Conservation (phyloP, 2,797 vertebrate species). For the Hafferia zeledoni region DNA sequence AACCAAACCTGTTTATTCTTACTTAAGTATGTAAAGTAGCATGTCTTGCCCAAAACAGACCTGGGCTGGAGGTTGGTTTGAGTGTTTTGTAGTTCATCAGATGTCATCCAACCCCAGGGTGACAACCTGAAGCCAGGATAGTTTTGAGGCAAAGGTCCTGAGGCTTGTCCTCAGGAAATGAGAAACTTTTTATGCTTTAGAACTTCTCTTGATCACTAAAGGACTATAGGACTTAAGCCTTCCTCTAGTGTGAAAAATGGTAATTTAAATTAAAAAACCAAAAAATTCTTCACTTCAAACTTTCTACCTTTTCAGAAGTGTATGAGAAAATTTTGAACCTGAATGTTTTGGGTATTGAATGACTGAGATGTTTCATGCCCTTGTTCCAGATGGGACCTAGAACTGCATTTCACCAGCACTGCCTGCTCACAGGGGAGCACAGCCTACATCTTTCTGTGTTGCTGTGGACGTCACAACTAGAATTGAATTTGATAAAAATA, state of each 20-base stretch:
- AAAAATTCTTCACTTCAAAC: not conserved
- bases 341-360: not conserved
- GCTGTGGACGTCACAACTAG: accelerated
- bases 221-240: not conserved
- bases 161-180: not conserved
- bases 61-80: not conserved
- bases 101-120: not conserved
- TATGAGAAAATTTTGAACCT: not conserved
- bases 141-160: not conserved
- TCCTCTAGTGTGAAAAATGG: not conserved
- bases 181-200: not conserved
- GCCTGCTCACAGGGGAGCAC: not conserved
- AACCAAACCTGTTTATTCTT: accelerated
- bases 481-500: not conserved
- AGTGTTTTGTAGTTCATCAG: not conserved
- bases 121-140: not conserved
- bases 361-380: not conserved
- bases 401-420: accelerated
- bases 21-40: not conserved
- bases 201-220: not conserved
- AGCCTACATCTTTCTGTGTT: not conserved
- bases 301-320: not conserved
- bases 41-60: not conserved
- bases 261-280: not conserved
- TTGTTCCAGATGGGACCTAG: not conserved